Percentiles rank a stretch among this genome's conserved stretches.
phyloP scores from a whole-genome alignment of 2,113 vertebrate genomes.

The Puffinus mauretanicus region DNA sequence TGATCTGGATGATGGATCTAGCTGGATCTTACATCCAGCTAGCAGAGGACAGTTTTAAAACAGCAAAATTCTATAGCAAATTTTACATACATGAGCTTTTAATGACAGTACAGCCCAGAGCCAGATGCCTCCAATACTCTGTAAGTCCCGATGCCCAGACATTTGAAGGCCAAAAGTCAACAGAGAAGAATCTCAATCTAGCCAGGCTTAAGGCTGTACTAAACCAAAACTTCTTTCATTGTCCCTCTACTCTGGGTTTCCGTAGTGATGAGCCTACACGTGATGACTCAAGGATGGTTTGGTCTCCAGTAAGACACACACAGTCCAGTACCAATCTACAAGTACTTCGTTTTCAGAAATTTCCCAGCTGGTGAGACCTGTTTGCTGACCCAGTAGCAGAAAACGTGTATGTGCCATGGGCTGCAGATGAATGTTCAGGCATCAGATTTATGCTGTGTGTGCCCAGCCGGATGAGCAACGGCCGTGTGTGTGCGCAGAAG shows the following conservation, averaged over 20 bases:
- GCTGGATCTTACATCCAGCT: background rate
- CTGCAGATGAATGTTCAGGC: background rate
- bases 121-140: background rate
- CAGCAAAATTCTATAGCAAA: background rate
- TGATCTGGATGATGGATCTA: background rate
- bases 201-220: background rate
- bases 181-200: background rate
- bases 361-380: background rate
- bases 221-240: background rate
- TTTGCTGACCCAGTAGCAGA: background rate
- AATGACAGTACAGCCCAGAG: background rate
- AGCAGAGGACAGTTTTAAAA: background rate
- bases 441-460: background rate
- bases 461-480: background rate
- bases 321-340: background rate
- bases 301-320: background rate
- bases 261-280: background rate
- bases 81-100: background rate
- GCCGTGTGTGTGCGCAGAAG: background rate
- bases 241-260: background rate
- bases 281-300: background rate
- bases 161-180: background rate
- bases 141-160: background rate
- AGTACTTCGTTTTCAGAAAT: background rate
- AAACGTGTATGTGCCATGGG: fast-evolving